phyloP scores from a whole-genome alignment of 2,888 invertebrate genomes.

The Clostera curtula region DNA sequence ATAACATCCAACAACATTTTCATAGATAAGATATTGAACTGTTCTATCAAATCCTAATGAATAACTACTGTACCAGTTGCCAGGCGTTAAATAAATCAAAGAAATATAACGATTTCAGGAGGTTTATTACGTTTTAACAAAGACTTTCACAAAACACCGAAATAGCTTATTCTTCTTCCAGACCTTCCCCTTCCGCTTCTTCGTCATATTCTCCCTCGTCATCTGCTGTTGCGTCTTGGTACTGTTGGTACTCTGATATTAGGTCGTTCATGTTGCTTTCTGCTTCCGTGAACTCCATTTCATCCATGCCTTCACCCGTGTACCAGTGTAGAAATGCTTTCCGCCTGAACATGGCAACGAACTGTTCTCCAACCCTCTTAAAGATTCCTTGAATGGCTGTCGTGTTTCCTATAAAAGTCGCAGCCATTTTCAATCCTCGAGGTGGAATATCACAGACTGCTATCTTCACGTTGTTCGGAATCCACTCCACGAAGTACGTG shows the following conservation, averaged over 20 bases:
- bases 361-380: conserved; percentile 89
- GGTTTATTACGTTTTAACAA: conserved; percentile 37
- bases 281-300: conserved; percentile 94
- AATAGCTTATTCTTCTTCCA: conserved; percentile 50
- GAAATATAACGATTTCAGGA: no score
- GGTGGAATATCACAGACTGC: conserved; percentile 88
- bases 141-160: conserved; percentile 38
- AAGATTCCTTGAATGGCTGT: conserved; percentile 91
- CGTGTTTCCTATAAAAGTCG: conserved; percentile 91
- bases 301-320: conserved; percentile 94
- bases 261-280: conserved; percentile 89
- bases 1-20: no score
- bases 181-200: conserved; percentile 67
- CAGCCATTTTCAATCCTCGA: conserved; percentile 85
- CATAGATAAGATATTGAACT: no score
- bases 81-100: no score
- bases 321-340: conserved; percentile 99
- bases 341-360: conserved; percentile 94
- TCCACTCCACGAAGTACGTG: conserved; percentile 87
- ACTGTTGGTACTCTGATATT: conserved; percentile 85
- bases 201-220: conserved; percentile 74
- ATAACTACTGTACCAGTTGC: no score
- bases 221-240: conserved; percentile 78
- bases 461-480: conserved; percentile 85
- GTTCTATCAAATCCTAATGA: no score